Evolutionary conservation across 2,888 invertebrate species (phyloP).

Genomic region (Agrotis exclamationis): DNA sequence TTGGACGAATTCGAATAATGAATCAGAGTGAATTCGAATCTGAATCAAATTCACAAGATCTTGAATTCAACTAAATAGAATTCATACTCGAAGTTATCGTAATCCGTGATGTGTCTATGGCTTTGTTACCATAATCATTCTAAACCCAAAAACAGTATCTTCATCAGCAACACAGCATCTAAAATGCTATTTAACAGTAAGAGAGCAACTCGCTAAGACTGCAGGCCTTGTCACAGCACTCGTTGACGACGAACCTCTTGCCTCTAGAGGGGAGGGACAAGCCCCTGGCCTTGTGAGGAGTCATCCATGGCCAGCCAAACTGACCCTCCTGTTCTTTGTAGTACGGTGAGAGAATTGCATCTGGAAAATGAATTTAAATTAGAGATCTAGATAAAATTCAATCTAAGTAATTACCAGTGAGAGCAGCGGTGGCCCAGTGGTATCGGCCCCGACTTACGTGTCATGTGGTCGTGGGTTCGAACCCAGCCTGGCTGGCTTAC

Average conservation of each 20-base stretch:
- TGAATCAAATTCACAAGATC: neutral
- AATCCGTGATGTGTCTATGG: too few species aligned
- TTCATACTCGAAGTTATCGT: neutral
- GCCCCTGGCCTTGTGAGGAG: conserved; percentile 70
- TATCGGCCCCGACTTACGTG: too few species aligned
- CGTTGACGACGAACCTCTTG: conserved; percentile 77
- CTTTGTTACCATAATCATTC: too few species aligned
- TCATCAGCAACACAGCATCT: conserved; percentile 21
- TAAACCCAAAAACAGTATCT: neutral
- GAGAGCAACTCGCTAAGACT: conserved; percentile 73
- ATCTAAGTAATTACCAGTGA: too few species aligned
- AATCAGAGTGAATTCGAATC: neutral
- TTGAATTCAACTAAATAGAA: neutral
- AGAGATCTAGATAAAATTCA: too few species aligned
- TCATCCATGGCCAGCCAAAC: conserved; percentile 75
- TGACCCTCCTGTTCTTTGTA: conserved; percentile 74
- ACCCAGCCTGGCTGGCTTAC: too few species aligned
- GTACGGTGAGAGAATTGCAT: conserved; percentile 71
- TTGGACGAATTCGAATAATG: neutral
- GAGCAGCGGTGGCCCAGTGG: too few species aligned
- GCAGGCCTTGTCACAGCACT: conserved; percentile 83
- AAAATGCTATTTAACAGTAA: conserved; percentile 68
- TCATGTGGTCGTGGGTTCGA: too few species aligned
- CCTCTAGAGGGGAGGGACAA: conserved; percentile 68
- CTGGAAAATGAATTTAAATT: conserved; percentile 61